Percentiles rank a stretch among this genome's conserved stretches.
phyloP scores from a whole-genome alignment of 1,140 invertebrate species.

The Heliothis subflexa region DNA sequence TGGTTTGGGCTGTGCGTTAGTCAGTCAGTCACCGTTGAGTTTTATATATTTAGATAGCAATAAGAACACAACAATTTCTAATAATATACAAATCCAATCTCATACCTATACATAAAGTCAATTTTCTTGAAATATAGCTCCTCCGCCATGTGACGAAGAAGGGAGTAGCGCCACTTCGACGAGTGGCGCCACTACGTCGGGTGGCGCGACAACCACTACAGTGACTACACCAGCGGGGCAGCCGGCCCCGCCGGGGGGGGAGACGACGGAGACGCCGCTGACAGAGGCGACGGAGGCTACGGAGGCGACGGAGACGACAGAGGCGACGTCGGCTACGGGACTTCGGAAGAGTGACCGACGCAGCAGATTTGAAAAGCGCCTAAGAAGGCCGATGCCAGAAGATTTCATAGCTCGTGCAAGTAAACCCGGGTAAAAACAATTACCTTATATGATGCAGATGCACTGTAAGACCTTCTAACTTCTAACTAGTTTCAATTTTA shows the following conservation, averaged over 20 bases:
- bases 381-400: neutral
- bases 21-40: too few relatives aligned
- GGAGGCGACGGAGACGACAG: too few relatives aligned
- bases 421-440: neutral
- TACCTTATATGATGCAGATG: neutral
- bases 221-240: neutral
- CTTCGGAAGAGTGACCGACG: neutral
- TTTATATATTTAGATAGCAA: too few relatives aligned
- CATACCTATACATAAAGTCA: neutral
- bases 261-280: too few relatives aligned
- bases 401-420: neutral
- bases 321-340: too few relatives aligned
- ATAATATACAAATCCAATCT: too few relatives aligned
- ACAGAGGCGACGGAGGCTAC: too few relatives aligned
- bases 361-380: neutral
- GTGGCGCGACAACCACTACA: neutral
- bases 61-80: too few relatives aligned
- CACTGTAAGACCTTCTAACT: too few relatives aligned
- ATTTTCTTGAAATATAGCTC: neutral
- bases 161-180: neutral
- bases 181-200: neutral
- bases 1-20: too few relatives aligned
- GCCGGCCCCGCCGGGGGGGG: too few relatives aligned
- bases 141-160: slow-evolving; percentile 8
- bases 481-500: too few relatives aligned